phyloP scores from a whole-genome alignment of 2,888 invertebrate genomes.

The Malacosoma neustria region DNA sequence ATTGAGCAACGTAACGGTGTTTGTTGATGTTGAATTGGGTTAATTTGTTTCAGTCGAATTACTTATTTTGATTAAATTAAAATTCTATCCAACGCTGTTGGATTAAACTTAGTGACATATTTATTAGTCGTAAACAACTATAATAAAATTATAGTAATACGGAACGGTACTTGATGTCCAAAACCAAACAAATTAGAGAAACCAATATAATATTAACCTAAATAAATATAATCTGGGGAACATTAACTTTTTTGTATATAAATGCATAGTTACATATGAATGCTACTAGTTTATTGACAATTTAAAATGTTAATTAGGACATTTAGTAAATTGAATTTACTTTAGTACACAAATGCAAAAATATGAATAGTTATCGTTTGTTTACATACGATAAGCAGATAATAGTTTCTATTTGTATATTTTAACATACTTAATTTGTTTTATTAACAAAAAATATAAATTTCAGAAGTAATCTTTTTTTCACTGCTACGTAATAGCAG shows the following conservation, averaged over 20 bases:
- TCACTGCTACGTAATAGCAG: too few species aligned
- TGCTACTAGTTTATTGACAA: too few species aligned
- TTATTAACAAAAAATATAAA: too few species aligned
- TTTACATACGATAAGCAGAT: too few species aligned
- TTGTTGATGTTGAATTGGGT: not conserved
- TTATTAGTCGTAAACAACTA: not conserved
- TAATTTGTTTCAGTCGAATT: not conserved
- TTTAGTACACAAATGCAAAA: too few species aligned
- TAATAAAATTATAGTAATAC: not conserved
- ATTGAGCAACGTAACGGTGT: not conserved
- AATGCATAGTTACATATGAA: too few species aligned
- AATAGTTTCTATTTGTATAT: too few species aligned
- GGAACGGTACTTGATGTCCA: not conserved
- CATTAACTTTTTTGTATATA: not conserved
- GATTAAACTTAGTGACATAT: not conserved
- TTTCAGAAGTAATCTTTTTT: too few species aligned
- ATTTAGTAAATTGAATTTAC: too few species aligned
- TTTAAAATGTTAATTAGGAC: too few species aligned
- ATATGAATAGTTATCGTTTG: too few species aligned
- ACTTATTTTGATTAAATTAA: not conserved
- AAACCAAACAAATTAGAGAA: not conserved
- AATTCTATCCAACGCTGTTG: not conserved
- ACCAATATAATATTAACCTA: conserved; percentile 12
- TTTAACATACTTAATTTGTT: too few species aligned
- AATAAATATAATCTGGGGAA: not conserved